phyloP scores from a whole-genome alignment of 2,888 invertebrate genomes.

The Exephanes ischioxanthus region DNA sequence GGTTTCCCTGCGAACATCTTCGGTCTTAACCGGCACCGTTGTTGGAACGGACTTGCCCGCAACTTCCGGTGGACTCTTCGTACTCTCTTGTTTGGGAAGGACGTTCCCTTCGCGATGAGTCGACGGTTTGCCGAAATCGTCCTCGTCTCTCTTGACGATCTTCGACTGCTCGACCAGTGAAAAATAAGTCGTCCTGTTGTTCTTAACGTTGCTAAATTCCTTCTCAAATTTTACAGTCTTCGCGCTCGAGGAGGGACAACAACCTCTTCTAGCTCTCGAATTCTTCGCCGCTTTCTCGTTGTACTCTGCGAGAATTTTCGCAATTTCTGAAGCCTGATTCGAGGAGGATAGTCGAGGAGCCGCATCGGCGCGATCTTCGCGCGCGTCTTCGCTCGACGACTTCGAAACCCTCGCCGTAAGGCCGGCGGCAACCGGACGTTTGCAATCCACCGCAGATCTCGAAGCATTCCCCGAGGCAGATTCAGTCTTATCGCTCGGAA shows the following conservation, averaged over 20 bases:
- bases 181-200: conserved; percentile 37
- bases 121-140: neutral
- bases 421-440: conserved; percentile 10
- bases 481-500: conserved; percentile 64
- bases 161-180: conserved; percentile 50
- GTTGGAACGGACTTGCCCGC: conserved; percentile 18
- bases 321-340: conserved; percentile 75
- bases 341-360: conserved; percentile 34
- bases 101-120: conserved; percentile 9
- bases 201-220: conserved; percentile 9
- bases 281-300: conserved; percentile 68
- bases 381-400: neutral
- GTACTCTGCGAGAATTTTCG: conserved; percentile 77
- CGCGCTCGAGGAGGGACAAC: conserved; percentile 22
- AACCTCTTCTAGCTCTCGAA: conserved; percentile 16
- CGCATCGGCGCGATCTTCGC: conserved; percentile 3
- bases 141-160: conserved; percentile 19
- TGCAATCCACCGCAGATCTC: conserved; percentile 10
- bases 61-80: conserved; percentile 2
- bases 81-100: neutral
- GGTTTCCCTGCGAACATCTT: conserved; percentile 19
- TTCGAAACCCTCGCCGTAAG: conserved; percentile 37
- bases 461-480: neutral
- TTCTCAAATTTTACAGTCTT: conserved; percentile 33
- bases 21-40: neutral